phyloP scores from a whole-genome alignment of 2,113 vertebrate species.

The Cyanoderma ruficeps region DNA sequence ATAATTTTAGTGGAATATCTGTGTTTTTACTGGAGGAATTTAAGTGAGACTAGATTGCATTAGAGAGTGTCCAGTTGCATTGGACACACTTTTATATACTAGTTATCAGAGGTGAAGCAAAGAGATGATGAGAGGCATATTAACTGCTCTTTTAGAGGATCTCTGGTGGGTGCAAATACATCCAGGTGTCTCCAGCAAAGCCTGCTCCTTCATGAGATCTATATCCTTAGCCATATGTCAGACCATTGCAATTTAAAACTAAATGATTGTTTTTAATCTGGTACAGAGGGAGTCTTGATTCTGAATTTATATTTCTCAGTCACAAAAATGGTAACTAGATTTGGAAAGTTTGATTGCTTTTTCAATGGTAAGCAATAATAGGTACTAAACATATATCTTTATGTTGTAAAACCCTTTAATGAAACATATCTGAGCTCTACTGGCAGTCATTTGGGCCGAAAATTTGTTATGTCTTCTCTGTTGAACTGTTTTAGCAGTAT shows the following conservation, averaged over 20 bases:
- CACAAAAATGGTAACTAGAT: background rate
- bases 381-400: background rate
- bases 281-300: background rate
- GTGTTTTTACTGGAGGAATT: background rate
- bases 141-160: background rate
- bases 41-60: background rate
- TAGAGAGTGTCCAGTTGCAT: background rate
- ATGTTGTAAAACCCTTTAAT: conserved; percentile 3
- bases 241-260: background rate
- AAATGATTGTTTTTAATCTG: background rate
- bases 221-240: background rate
- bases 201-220: background rate
- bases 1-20: background rate
- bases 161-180: background rate
- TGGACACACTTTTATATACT: background rate
- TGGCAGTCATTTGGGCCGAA: background rate
- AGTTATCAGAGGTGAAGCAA: background rate
- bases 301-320: background rate
- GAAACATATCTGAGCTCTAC: background rate
- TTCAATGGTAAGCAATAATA: background rate
- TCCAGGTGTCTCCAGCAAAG: background rate
- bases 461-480: conserved; percentile 21
- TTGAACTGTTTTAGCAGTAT: conserved; percentile 6
- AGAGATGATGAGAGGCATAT: background rate
- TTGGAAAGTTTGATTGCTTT: background rate